Percentiles rank a stretch among this genome's conserved stretches.
These are phyloP conservation scores for Hedya salicella DNA, from an alignment of 2,888 invertebrate species.

Conservation along the genomic window DNA sequence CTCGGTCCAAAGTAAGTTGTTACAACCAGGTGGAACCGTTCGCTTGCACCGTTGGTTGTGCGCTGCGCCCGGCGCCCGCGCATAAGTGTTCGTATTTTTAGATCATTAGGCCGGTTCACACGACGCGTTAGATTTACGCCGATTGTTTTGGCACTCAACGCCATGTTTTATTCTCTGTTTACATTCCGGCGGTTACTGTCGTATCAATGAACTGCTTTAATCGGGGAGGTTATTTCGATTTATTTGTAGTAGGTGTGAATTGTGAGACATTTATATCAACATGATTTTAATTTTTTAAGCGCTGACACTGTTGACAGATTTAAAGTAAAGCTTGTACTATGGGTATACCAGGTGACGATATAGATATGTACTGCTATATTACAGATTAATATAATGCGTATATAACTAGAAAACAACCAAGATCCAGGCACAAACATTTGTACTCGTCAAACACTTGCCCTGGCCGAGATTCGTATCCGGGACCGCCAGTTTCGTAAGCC, in stretches of 20 bases:
- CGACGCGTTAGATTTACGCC: conserved; percentile 34
- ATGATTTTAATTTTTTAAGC: background rate
- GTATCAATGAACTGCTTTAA: conserved; percentile 33
- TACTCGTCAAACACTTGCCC: too few species aligned
- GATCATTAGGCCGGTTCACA: conserved; percentile 37
- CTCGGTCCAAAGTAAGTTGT: too few species aligned
- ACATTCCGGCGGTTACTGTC: conserved; percentile 18
- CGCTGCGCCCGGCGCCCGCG: conserved; percentile 36
- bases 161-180: conserved; percentile 34
- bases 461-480: too few species aligned
- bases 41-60: conserved; percentile 15
- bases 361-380: too few species aligned
- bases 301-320: too few species aligned
- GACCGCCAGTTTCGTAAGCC: too few species aligned
- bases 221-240: conserved; percentile 1
- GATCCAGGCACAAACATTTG: too few species aligned
- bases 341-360: too few species aligned
- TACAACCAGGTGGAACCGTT: background rate
- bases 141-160: conserved; percentile 27
- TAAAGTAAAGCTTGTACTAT: too few species aligned
- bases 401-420: too few species aligned
- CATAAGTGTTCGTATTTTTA: conserved; percentile 36
- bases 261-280: background rate
- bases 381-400: too few species aligned
- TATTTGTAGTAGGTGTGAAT: background rate